phyloP scores from a whole-genome alignment of 2,888 invertebrate species.

The Selenia dentaria region DNA sequence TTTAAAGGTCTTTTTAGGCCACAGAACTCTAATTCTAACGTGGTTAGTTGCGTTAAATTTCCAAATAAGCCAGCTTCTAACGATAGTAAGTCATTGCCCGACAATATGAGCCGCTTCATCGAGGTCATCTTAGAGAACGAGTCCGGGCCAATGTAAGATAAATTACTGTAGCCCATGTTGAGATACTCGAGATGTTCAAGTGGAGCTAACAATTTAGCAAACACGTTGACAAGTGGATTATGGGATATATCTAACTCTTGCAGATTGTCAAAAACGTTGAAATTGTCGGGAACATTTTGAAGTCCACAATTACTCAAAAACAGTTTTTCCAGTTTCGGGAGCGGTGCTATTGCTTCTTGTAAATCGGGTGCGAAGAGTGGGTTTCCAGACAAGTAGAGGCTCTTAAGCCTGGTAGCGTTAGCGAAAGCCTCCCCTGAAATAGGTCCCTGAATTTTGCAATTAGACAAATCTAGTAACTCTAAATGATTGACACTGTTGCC shows the following conservation, averaged over 20 bases:
- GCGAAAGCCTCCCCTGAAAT: constrained; percentile 88
- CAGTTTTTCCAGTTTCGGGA: constrained; percentile 86
- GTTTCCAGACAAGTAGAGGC: constrained; percentile 87
- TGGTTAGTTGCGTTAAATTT: constrained; percentile 87
- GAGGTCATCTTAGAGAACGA: constrained; percentile 89
- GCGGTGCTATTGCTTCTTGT: constrained; percentile 86
- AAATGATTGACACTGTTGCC: constrained; percentile 87
- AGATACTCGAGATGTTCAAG: constrained; percentile 87
- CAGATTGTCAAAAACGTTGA: constrained; percentile 87
- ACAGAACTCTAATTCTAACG: constrained; percentile 88
- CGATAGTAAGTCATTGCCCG: constrained; percentile 87
- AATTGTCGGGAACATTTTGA: constrained; percentile 86
- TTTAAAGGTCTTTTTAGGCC: constrained; percentile 86
- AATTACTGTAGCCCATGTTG: constrained; percentile 90
- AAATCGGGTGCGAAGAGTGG: constrained; percentile 88
- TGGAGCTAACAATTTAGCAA: constrained; percentile 86
- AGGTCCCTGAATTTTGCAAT: constrained; percentile 87
- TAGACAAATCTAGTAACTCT: constrained; percentile 87
- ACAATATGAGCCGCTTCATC: constrained; percentile 86
- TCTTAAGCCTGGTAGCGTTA: constrained; percentile 87
- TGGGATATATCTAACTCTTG: constrained; percentile 88
- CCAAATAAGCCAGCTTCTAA: constrained; percentile 88
- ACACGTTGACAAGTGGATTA: constrained; percentile 88
- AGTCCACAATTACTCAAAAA: constrained; percentile 88
- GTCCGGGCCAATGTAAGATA: constrained; percentile 86